Percentiles rank a stretch among this genome's conserved stretches.
Conservation (phyloP, 2,113 vertebrate species). For the Peromyscus maniculatus region DNA sequence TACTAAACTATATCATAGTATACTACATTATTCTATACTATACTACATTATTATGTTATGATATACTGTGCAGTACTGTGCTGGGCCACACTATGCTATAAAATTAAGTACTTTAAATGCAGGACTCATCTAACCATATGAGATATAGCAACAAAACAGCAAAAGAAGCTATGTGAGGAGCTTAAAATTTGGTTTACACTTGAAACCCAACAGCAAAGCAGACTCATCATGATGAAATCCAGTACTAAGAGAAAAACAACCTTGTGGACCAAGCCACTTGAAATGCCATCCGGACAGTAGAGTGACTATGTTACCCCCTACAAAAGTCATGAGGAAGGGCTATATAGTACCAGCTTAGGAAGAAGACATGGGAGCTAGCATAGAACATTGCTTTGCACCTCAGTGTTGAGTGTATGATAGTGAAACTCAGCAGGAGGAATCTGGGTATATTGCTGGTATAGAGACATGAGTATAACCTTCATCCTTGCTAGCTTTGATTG, state of each 20-base stretch:
- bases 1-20: neutral
- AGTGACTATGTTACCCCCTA: accelerated
- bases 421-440: neutral
- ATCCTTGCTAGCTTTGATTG: neutral
- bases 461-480: neutral
- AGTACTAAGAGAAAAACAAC: no score
- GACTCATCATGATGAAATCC: neutral
- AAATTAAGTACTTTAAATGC: neutral
- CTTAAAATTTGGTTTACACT: neutral
- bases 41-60: neutral
- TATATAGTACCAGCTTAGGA: neutral
- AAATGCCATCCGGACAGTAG: neutral
- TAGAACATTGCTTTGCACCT: no score
- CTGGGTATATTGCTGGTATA: neutral
- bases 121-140: neutral
- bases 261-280: neutral
- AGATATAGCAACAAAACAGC: neutral
- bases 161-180: neutral
- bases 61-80: no score
- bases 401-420: no score
- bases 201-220: neutral
- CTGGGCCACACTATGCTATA: neutral
- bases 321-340: neutral
- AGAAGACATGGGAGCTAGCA: no score
- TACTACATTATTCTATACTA: neutral